phyloP scores from a whole-genome alignment of 2,888 invertebrate genomes.

The Thera obeliscata region DNA sequence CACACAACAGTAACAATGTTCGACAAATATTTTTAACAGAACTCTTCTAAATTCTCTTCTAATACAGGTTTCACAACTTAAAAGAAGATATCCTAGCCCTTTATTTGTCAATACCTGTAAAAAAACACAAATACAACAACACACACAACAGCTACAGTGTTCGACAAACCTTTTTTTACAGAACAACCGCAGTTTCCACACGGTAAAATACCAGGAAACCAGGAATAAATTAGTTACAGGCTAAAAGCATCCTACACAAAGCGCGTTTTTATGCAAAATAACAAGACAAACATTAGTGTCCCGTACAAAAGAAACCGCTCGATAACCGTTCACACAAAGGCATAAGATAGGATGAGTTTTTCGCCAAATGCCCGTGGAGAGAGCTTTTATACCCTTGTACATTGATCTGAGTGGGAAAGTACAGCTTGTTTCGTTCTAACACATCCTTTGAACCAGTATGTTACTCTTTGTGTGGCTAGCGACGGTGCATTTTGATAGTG shows the following conservation, averaged over 20 bases:
- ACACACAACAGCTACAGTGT: background rate
- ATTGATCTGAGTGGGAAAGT: constrained; percentile 72
- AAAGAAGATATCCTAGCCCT: too few relatives aligned
- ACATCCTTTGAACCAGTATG: constrained; percentile 69
- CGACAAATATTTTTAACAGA: too few relatives aligned
- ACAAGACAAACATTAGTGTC: constrained; percentile 31
- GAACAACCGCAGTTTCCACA: background rate
- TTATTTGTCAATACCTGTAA: too few relatives aligned
- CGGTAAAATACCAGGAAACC: background rate
- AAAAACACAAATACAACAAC: too few relatives aligned
- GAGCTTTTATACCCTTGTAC: constrained; percentile 57
- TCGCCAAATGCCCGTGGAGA: constrained; percentile 57
- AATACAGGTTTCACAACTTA: too few relatives aligned
- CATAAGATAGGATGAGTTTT: constrained; percentile 61
- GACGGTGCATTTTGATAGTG: constrained; percentile 73
- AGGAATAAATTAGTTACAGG: constrained; percentile 8
- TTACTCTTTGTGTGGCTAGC: constrained; percentile 64
- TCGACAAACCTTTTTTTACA: background rate
- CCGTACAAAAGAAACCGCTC: constrained; percentile 37
- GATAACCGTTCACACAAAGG: constrained; percentile 50
- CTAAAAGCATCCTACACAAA: constrained; percentile 6
- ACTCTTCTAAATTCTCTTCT: too few relatives aligned
- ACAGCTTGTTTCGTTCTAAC: constrained; percentile 64
- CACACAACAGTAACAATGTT: too few relatives aligned
- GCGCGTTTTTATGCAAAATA: constrained; percentile 35